Evolutionary conservation across 2,888 invertebrate species (phyloP).

Genomic region (Alloplasta piceator): DNA sequence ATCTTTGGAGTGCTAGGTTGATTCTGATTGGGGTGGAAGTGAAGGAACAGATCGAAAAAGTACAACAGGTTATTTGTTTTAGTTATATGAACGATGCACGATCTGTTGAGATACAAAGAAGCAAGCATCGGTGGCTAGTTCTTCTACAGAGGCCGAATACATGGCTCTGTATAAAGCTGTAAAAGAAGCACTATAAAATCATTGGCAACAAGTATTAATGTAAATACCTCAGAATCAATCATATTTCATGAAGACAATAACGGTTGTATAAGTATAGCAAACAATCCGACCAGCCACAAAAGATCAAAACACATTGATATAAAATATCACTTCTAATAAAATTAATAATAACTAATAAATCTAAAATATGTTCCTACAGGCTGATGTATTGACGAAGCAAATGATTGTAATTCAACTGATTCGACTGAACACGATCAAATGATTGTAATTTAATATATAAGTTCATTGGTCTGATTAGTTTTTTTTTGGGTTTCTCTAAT

Average conservation of each 20-base stretch:
- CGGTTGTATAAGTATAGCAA: conserved; percentile 36
- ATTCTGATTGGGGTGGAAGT: no score
- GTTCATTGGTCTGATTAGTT: conserved; percentile 26
- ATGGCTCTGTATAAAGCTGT: no score
- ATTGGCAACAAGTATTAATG: no score
- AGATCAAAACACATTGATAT: conserved; percentile 58
- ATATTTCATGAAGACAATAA: conserved; percentile 39
- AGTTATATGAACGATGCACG: no score
- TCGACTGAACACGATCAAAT: background rate
- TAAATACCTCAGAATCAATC: conserved; percentile 60
- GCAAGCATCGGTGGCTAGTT: no score
- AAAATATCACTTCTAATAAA: conserved; percentile 33
- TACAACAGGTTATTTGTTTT: no score
- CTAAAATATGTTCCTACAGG: conserved; percentile 37
- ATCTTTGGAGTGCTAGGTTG: no score
- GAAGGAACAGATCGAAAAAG: no score
- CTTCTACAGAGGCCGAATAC: no score
- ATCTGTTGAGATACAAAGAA: no score
- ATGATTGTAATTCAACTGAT: background rate
- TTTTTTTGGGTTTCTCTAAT: conserved; percentile 39
- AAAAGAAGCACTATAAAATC: no score
- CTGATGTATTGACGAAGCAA: conserved; percentile 5
- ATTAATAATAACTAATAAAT: conserved; percentile 18
- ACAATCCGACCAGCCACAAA: conserved; percentile 51
- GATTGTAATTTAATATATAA: conserved; percentile 18